Conservation (phyloP, 2,888 invertebrate species). For the Tribolium freemani region DNA sequence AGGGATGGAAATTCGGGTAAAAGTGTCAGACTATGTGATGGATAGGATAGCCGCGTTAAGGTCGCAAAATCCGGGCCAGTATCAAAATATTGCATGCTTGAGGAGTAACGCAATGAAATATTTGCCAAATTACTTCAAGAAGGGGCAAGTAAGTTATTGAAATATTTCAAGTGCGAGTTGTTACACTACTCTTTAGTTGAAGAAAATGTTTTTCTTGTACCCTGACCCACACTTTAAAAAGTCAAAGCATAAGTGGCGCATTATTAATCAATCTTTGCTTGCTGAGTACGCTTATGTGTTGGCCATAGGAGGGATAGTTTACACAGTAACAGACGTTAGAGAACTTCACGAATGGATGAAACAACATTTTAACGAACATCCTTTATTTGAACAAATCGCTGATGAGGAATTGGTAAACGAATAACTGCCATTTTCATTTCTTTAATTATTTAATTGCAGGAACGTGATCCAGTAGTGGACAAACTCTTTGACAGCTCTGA, state of each 20-base stretch:
- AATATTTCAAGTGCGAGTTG: not conserved
- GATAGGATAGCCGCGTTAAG: constrained; percentile 93
- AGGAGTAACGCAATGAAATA: constrained; percentile 99
- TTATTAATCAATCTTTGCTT: constrained; percentile 91
- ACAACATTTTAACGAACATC: constrained; percentile 90
- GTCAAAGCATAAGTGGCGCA: constrained; percentile 99
- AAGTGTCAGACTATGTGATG: constrained; percentile 98
- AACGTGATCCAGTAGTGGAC: constrained; percentile 86
- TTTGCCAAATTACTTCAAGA: constrained; percentile 95
- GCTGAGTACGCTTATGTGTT: constrained; percentile 98
- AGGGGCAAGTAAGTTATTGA: constrained; percentile 81
- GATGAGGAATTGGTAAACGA: constrained; percentile 82
- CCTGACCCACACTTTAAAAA: constrained; percentile 99
- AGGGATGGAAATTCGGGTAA: constrained; percentile 97
- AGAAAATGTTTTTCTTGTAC: constrained; percentile 98
- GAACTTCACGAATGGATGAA: constrained; percentile 99
- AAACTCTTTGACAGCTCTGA: constrained; percentile 94
- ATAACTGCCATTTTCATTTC: constrained; percentile 50
- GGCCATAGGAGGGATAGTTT: constrained; percentile 86
- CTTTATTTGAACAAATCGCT: constrained; percentile 83
- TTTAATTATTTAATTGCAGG: constrained; percentile 69
- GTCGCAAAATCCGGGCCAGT: constrained; percentile 79
- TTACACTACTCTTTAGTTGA: constrained; percentile 67
- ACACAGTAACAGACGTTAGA: constrained; percentile 98
- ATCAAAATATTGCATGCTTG: constrained; percentile 94